phyloP scores from a whole-genome alignment of 2,888 invertebrate species.

The Chydorus sphaericus region DNA sequence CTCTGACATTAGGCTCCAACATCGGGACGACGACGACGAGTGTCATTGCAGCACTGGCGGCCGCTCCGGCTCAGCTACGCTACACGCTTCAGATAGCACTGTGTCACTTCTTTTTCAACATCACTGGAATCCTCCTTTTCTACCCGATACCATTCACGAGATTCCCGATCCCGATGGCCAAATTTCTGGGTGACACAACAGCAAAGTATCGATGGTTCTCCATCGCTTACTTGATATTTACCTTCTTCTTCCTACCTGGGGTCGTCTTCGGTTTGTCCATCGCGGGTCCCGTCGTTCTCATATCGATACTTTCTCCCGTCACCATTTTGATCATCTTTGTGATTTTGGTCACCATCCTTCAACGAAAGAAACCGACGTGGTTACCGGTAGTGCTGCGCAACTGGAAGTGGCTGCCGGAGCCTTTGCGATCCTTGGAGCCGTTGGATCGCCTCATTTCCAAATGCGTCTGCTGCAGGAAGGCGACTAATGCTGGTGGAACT shows the following conservation, averaged over 20 bases:
- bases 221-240: conserved; percentile 31
- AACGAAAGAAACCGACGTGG: conserved; percentile 24
- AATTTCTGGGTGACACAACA: conserved; percentile 35
- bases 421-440: conserved; percentile 30
- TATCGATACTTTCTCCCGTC: conserved; percentile 26
- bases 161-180: conserved; percentile 35
- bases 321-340: conserved; percentile 22
- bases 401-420: conserved; percentile 31
- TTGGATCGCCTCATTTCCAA: conserved; percentile 26
- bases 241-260: conserved; percentile 27
- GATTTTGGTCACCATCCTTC: conserved; percentile 27
- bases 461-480: background rate
- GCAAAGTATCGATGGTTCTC: conserved; percentile 41
- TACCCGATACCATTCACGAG: conserved; percentile 38
- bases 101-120: conserved; percentile 41
- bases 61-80: conserved; percentile 24
- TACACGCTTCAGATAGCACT: conserved; percentile 33
- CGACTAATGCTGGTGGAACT: too few relatives aligned
- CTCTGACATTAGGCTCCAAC: conserved; percentile 39
- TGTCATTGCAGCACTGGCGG: conserved; percentile 35
- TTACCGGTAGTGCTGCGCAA: conserved; percentile 26
- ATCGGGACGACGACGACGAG: conserved; percentile 41
- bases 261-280: conserved; percentile 27
- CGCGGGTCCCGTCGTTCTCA: conserved; percentile 26
- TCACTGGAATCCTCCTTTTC: conserved; percentile 36